Conservation (phyloP, 2,888 invertebrate species). For the Caenorhabditis imperialis region DNA sequence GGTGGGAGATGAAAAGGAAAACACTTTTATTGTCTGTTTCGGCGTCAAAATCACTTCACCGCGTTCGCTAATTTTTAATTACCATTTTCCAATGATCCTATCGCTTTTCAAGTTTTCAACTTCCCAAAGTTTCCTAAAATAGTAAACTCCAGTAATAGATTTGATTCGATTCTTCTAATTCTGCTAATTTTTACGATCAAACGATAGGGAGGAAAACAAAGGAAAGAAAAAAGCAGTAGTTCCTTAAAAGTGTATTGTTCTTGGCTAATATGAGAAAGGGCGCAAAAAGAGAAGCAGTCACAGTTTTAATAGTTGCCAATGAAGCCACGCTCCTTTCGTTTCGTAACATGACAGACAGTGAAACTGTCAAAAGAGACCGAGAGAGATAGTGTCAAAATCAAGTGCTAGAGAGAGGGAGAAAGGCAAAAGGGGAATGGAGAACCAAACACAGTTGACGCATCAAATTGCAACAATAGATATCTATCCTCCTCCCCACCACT, state of each 20-base stretch:
- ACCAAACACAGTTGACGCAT: conserved; percentile 34
- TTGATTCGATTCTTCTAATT: too few species aligned
- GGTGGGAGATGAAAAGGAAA: conserved; percentile 1
- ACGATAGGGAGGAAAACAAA: conserved; percentile 12
- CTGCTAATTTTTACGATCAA: too few species aligned
- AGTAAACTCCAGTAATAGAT: too few species aligned
- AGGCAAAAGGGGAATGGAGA: background rate
- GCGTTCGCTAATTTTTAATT: too few species aligned
- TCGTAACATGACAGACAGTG: conserved; percentile 1
- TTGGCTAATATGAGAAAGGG: conserved; percentile 7
- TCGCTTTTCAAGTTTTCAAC: too few species aligned
- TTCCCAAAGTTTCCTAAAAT: too few species aligned
- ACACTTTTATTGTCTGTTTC: too few species aligned
- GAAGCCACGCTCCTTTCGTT: conserved; percentile 11
- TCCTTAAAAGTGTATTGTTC: conserved; percentile 1
- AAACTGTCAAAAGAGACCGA: background rate
- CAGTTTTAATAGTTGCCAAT: conserved; percentile 43
- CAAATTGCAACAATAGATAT: conserved; percentile 44
- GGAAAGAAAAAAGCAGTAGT: conserved; percentile 3
- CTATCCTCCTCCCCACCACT: conserved; percentile 28
- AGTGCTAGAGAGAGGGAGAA: conserved; percentile 6
- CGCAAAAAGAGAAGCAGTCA: conserved; percentile 14
- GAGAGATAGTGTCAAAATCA: conserved; percentile 22
- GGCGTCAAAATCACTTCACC: too few species aligned
- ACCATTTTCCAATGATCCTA: too few species aligned